Base-by-base conservation (phyloP, 2,113 vertebrate genomes). In the Embiotoca jacksoni region DNA sequence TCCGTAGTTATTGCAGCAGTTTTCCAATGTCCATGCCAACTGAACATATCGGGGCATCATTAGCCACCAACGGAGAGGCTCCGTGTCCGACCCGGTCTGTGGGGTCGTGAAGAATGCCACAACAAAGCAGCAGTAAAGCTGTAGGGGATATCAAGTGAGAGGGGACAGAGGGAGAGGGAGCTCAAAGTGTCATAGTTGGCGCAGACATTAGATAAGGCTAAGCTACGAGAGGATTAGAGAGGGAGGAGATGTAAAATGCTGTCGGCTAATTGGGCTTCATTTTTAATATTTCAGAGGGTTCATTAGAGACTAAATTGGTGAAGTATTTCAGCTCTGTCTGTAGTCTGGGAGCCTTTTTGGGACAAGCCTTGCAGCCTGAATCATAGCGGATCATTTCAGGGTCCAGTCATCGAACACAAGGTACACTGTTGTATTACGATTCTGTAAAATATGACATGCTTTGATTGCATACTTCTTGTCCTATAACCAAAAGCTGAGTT, bases 1-100 rank as follows among this genome's bases (percentile, higher is more conserved):
- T 95, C 93, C 85, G 81, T 37, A 1, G 70, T 94, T 92, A 91
- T 91, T 90, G 92, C 94, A 82, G 87, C 89, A 53, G 78, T 90
- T 90, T 91, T 90, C 89, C 86, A 44, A 56, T 36, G 67, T 76
- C 88, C 75, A 63, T 89, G 90, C 90, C 90, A 90, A 84, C 84
- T 76, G 87, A 62, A 75, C 88, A 85, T 85, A 89, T 78, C 83
- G 32, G 81, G 89, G 81, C 84, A 78, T 89, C 82, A 87, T 89
- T 90, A 90, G 75, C 72, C 73, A 56, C 65, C 55, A 37, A 47
- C 60, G 54, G 76, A 85, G 61, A 76, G 70, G 83, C 87, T 89
- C 67, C 33, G 87, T 85, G 81, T 58, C 54, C 80, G 89, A 87
- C 88, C 78, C 59, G 56, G 82, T 70, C 61, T 76, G 70, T 10